Evolutionary conservation across 2,888 invertebrate genomes (phyloP).

Genomic region (Neoscelio sp.): DNA sequence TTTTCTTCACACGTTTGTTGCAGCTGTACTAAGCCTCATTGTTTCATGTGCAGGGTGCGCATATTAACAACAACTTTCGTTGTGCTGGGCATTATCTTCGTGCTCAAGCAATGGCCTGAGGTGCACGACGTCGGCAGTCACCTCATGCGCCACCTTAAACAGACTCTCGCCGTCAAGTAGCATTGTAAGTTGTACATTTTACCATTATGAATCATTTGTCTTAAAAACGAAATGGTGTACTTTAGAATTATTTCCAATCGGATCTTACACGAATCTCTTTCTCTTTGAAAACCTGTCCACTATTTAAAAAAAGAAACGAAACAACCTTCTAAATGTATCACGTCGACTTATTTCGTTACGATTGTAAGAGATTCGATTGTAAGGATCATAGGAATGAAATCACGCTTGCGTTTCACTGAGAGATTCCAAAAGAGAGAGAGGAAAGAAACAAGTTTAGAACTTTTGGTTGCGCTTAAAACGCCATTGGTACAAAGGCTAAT

Average conservation of each 20-base stretch:
- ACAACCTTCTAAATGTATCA: too few species aligned
- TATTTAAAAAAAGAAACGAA: too few species aligned
- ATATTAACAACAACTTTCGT: slow-evolving; percentile 93
- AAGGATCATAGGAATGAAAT: too few species aligned
- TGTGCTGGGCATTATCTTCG: slow-evolving; percentile 92
- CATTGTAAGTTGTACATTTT: slow-evolving; percentile 77
- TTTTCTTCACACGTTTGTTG: slow-evolving; percentile 77
- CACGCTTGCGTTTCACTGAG: too few species aligned
- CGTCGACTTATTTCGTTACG: too few species aligned
- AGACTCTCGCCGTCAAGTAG: slow-evolving; percentile 90
- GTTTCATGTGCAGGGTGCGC: slow-evolving; percentile 89
- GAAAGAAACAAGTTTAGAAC: too few species aligned
- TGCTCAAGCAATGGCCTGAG: slow-evolving; percentile 95
- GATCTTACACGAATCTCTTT: slow-evolving; percentile 20
- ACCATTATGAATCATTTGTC: slow-evolving; percentile 32
- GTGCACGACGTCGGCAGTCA: slow-evolving; percentile 92
- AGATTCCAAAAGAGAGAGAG: too few species aligned
- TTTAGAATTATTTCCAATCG: slow-evolving; percentile 37
- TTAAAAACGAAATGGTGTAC: slow-evolving; percentile 31
- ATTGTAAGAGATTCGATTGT: too few species aligned
- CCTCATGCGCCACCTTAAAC: slow-evolving; percentile 90
- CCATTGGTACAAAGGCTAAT: too few species aligned
- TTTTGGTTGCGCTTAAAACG: too few species aligned
- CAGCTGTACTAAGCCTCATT: slow-evolving; percentile 83
- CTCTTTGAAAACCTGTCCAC: too few species aligned